Evolutionary conservation across 2,797 vertebrate genomes (phyloP), one percentile per base, ranked within the genome.

Genomic region (Lithobates sylvaticus): DNA sequence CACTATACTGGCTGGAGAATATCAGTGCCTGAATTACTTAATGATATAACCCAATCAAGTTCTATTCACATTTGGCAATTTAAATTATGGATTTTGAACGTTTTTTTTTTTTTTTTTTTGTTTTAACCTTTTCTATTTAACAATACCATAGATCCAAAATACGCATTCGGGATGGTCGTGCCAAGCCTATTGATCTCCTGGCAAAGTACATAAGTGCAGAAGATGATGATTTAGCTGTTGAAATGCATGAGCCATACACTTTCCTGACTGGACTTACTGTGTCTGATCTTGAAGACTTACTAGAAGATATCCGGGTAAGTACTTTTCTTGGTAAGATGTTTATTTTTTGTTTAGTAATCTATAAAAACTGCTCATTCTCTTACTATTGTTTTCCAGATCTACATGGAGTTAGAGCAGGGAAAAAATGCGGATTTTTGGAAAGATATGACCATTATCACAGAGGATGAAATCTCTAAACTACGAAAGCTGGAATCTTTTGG

Each of bases 401-500:
- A 99, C 91, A 99, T 99, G 98, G 97, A 99, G 88, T 91, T 99
- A 77, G 98, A 99, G 89, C 98, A 99, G 84, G 98, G 98, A 16
- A 99, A 99, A 91, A 99, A 99, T 0, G 97, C 96, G 34, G 98
- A 99, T 90, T 99, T 98, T 90, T 99, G 98, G 98, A 95, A 97
- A 76, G 98, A 99, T 91, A 99, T 99, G 98, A 99, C 98, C 0
- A 97, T 96, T 81, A 98, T 99, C 89, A 99, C 98, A 0, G 98
- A 99, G 89, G 98, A 99, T 0, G 98, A 99, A 92, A 99, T 99
- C 88, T 93, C 95, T 92, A 99, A 99, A 89, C 95, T 99, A 10
- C 96, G 97, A 84, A 99, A 99, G 84, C 93, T 99, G 76, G 98
- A 99, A 88, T 96, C 96, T 0, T 97, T 97, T 1, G 97, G 96